Base-by-base conservation (phyloP, 2,797 vertebrate genomes). In the Streptopelia turtur region DNA sequence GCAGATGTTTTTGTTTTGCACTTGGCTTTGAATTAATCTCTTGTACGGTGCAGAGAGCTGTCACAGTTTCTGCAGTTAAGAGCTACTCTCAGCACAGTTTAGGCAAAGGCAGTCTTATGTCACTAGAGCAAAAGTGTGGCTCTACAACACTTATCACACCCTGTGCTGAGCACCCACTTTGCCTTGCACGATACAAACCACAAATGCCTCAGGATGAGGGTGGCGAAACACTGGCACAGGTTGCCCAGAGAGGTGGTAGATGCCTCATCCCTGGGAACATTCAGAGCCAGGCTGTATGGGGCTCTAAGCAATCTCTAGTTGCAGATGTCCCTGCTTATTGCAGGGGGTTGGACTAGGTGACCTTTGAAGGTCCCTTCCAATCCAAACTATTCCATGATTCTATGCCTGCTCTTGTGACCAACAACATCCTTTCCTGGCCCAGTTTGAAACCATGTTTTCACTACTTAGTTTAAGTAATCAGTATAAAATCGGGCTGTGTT, bases 1-100 rank as follows among this genome's bases (percentile, higher is more conserved):
- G n/a, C 85, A 86, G 47, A 72, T 57, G 63, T 25, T 90, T 94
- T 88, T 94, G 83, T 64, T 95, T 90, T 90, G 88, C 60, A 47
- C 25, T 84, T 72, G 71, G 50, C 70, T 94, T 94, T 94, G 91
- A 93, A 89, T 87, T 77, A 74, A 43, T 80, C 31, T 68, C 57
- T 31, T 77, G 27, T n/a, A 68, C 20, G 28, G 33, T 27, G 31
- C 39, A 84, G 89, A 82, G 31, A 79, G 33, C 64, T 76, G 63
- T 11, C 30, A 83, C 72, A 65, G 60, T 74, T 82, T 93, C 69
- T 60, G 59, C 25, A n/a, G 66, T 30, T 79, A 84, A 84, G 49
- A 68, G 56, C 21, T 82, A 50, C 63, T 70, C 90, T 16, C 53
- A 91, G 52, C 33, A 35, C 4, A 11, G 25, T 23, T 76, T 33